Evolutionary conservation across 2,888 invertebrate species (phyloP).

Genomic region (Perdita meconis): DNA sequence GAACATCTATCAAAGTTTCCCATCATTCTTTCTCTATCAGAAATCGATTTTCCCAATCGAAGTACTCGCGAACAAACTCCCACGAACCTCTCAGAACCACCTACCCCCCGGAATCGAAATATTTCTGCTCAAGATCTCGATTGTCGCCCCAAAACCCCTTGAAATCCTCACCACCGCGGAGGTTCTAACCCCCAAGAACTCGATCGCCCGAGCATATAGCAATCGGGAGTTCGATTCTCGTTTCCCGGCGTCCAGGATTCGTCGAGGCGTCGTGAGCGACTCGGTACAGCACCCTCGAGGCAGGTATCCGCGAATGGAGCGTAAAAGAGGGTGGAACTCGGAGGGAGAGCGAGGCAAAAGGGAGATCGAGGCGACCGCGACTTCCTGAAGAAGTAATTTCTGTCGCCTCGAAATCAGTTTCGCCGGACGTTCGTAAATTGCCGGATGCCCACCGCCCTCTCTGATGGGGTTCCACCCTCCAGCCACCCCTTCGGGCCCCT

Average conservation of each 20-base stretch:
- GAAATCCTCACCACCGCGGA: neutral
- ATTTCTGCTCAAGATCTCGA: constrained; percentile 10
- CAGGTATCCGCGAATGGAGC: constrained; percentile 11
- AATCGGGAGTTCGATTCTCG: constrained; percentile 35
- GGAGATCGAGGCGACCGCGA: constrained; percentile 41
- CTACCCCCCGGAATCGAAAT: constrained; percentile 40
- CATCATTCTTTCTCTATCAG: too few relatives aligned
- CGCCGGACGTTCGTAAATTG: constrained; percentile 76
- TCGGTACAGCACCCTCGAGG: constrained; percentile 45
- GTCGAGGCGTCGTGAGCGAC: constrained; percentile 7
- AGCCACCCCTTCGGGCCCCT: constrained; percentile 25
- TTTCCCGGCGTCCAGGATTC: constrained; percentile 28
- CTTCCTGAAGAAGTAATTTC: constrained; percentile 73
- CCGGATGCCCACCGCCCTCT: constrained; percentile 66
- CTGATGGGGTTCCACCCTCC: constrained; percentile 46
- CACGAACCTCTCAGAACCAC: too few relatives aligned
- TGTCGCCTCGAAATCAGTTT: constrained; percentile 77
- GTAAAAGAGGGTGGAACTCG: neutral
- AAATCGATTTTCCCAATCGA: too few relatives aligned
- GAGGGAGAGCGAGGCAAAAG: neutral
- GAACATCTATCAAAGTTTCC: too few relatives aligned
- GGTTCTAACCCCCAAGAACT: constrained; percentile 2
- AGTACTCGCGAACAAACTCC: too few relatives aligned
- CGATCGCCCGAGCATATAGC: constrained; percentile 9
- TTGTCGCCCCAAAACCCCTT: too few relatives aligned